These are phyloP conservation scores for Ceratina calcarata DNA, from an alignment of 1,140 invertebrate genomes.

Conservation along the genomic window DNA sequence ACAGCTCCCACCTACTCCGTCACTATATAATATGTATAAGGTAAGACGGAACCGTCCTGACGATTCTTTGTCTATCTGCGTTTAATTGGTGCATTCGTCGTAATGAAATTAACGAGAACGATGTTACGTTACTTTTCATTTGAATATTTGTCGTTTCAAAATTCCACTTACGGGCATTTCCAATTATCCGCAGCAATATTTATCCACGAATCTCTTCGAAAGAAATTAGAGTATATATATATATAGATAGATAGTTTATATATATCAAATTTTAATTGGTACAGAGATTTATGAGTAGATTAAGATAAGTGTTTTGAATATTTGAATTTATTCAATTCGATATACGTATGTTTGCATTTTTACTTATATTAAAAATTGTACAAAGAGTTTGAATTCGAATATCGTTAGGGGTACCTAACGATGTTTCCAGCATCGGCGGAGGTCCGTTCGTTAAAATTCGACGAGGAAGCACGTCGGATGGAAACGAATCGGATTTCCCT, in stretches of 20 bases:
- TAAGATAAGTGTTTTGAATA: background rate
- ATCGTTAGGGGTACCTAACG: too few species aligned
- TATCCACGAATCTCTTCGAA: background rate
- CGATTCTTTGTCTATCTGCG: background rate
- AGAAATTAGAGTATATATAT: background rate
- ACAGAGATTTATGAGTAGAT: background rate
- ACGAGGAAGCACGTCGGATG: background rate
- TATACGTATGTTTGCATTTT: background rate
- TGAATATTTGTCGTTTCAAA: background rate
- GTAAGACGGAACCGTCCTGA: too few species aligned
- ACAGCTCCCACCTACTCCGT: too few species aligned
- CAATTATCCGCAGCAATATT: background rate
- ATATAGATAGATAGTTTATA: background rate
- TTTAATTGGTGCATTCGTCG: conserved; percentile 36
- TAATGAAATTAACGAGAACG: background rate
- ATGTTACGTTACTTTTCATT: too few species aligned
- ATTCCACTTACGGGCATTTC: background rate
- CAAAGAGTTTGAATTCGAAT: conserved; percentile 2
- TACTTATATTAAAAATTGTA: conserved; percentile 12
- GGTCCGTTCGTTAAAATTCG: background rate
- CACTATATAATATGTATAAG: too few species aligned
- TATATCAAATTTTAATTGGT: background rate
- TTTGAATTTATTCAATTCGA: conserved; percentile 2
- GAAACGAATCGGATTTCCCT: background rate
- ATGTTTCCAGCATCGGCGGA: too few species aligned